Evolutionary conservation across 2,888 invertebrate genomes (phyloP).

Genomic region (Epirrhoe alternata): DNA sequence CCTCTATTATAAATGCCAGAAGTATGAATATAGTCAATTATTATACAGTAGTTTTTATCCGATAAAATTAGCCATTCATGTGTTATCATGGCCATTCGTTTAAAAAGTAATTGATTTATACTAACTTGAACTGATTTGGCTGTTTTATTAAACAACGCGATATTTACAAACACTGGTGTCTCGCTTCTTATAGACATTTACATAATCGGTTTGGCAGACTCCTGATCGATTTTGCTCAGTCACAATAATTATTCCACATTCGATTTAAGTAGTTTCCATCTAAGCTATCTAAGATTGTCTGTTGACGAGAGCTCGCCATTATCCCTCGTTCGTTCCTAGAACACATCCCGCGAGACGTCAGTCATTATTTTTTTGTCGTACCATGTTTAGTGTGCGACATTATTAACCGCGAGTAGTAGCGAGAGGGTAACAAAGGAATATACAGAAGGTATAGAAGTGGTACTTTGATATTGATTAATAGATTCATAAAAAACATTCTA

Average conservation of each 20-base stretch:
- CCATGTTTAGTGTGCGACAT: constrained; percentile 36
- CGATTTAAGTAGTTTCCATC: constrained; percentile 10
- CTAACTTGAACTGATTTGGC: constrained; percentile 33
- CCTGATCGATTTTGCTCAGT: constrained; percentile 3
- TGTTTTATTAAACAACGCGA: constrained; percentile 29
- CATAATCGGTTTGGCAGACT: constrained; percentile 9
- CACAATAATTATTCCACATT: constrained; percentile 13
- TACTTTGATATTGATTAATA: background rate
- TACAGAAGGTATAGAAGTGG: constrained; percentile 6
- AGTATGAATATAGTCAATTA: constrained; percentile 41
- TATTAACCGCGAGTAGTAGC: constrained; percentile 32
- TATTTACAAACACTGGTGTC: constrained; percentile 28
- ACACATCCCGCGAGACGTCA: constrained; percentile 34
- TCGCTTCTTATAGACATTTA: constrained; percentile 4
- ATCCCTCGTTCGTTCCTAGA: constrained; percentile 34
- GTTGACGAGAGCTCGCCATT: constrained; percentile 25
- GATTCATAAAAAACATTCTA: background rate
- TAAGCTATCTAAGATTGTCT: constrained; percentile 18
- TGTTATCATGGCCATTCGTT: constrained; percentile 37
- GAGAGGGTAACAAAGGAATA: constrained; percentile 13
- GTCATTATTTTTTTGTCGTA: constrained; percentile 38
- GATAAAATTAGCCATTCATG: constrained; percentile 40
- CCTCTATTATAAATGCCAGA: constrained; percentile 46
- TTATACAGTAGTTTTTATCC: constrained; percentile 38
- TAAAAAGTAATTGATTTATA: constrained; percentile 42